Conservation (phyloP, 2,797 vertebrate genomes). For the Percopsis omiscomaycus region DNA sequence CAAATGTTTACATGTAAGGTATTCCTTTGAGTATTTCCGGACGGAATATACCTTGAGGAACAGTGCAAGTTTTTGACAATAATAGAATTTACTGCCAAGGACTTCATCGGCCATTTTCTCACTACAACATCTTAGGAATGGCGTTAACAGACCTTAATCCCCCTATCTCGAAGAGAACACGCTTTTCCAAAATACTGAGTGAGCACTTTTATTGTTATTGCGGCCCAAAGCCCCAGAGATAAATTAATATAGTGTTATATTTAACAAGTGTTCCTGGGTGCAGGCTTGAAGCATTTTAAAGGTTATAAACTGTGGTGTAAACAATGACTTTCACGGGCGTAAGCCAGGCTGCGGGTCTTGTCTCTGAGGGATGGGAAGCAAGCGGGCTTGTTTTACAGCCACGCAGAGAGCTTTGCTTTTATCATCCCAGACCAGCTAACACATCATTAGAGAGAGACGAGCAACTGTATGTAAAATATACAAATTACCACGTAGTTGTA, state of each 20-base stretch:
- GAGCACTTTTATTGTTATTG: conserved; percentile 29
- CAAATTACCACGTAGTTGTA: conserved; percentile 59
- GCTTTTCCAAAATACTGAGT: conserved; percentile 9
- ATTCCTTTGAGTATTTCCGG: conserved; percentile 31
- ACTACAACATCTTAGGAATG: conserved; percentile 2
- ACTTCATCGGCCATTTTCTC: background rate
- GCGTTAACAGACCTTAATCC: conserved; percentile 8
- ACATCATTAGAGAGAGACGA: conserved; percentile 52
- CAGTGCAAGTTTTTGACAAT: conserved; percentile 12
- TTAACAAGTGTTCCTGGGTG: conserved; percentile 62
- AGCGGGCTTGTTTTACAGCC: conserved; percentile 56
- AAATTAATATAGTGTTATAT: conserved; percentile 59
- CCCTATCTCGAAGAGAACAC: background rate
- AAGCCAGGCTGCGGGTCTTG: conserved; percentile 38
- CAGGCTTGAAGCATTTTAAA: conserved; percentile 60
- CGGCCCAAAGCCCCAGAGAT: conserved; percentile 36
- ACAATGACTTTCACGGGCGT: conserved; percentile 58
- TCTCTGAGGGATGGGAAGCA: conserved; percentile 49
- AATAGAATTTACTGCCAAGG: conserved; percentile 9
- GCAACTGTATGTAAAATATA: conserved; percentile 41
- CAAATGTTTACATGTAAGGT: conserved; percentile 50
- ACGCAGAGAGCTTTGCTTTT: conserved; percentile 53
- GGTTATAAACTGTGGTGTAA: conserved; percentile 66
- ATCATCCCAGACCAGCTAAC: conserved; percentile 54
- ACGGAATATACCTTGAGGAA: conserved; percentile 42